These are phyloP conservation scores for Grantiella picta DNA, from an alignment of 2,113 vertebrate species.

Conservation along the genomic window DNA sequence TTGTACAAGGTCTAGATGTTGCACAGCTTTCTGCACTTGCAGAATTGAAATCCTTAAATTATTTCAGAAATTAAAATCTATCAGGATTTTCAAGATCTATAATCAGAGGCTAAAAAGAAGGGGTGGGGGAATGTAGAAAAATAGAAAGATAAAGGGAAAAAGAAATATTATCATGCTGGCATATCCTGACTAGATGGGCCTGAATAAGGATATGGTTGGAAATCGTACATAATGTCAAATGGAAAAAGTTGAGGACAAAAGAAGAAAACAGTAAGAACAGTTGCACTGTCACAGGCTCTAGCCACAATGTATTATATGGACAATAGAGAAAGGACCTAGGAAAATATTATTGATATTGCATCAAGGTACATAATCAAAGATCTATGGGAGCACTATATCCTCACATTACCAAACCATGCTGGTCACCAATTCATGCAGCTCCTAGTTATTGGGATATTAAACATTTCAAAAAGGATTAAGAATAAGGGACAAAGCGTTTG, in stretches of 20 bases:
- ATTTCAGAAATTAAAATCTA: background rate
- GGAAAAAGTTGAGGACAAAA: background rate
- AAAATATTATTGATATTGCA: rapidly evolving
- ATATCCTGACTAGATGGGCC: background rate
- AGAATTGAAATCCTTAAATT: background rate
- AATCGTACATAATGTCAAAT: background rate
- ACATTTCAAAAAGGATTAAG: background rate
- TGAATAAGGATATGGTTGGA: background rate
- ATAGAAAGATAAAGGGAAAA: background rate
- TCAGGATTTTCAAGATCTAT: background rate
- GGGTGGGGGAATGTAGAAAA: background rate
- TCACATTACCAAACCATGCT: rapidly evolving
- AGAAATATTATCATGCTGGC: background rate
- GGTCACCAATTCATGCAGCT: background rate
- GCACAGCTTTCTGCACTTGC: background rate
- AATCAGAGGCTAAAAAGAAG: background rate
- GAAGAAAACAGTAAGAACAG: background rate
- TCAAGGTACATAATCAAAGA: background rate
- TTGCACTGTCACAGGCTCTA: background rate
- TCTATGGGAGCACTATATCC: background rate
- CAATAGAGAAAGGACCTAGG: background rate
- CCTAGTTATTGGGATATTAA: background rate
- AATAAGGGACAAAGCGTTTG: background rate
- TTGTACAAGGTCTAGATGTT: background rate
- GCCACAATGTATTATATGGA: background rate